Evolutionary conservation across 2,797 vertebrate genomes (phyloP), one percentile per base, ranked within the genome.

Genomic region (Oreochromis mossambicus): DNA sequence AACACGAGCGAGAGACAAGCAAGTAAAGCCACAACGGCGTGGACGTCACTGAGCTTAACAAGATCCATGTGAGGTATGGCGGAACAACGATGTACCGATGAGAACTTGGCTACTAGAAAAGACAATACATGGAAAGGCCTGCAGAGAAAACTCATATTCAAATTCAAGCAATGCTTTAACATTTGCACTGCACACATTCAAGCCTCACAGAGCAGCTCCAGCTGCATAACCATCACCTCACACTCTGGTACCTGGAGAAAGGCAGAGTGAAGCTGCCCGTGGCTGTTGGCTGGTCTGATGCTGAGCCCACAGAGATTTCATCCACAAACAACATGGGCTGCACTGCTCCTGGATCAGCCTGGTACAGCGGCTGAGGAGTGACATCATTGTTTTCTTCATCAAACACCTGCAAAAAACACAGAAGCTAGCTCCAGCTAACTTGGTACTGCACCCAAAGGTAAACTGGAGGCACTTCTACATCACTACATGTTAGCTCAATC

Each of bases 331-430:
- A 83, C 90, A 96, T 96, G 43, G 34, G 15, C 11, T 76, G 92
- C 3, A 50, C n/a, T 21, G 80, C 5, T 1, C 84, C 87, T 21
- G 95, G 90, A n/a, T 97, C 96, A 7, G 93, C 87, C 19, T 58
- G 94, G 89, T 94, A 96, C 73, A 99, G 96, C 1, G 97, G 95
- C 34, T 9, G 95, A 7, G 98, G 98, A 3, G 98, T 98, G 80
- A 98, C 97, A 8, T 98, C 96, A 83, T 95, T 95, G 56, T 96
- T 97, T 7, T 93, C 85, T 1, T 95, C 92, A 92, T 98, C 97
- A 66, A 97, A 93, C 79, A 99, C 97, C 98, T 99, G 26, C 55
- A 83, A 77, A 77, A 84, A 80, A 86, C 17, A 46, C 4, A 68
- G 50, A 14, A 63, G 7, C 70, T 3, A 36, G 19, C 43, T 46